Evolutionary conservation across 2,113 vertebrate species (phyloP).

Genomic region (Anoura caudifer): DNA sequence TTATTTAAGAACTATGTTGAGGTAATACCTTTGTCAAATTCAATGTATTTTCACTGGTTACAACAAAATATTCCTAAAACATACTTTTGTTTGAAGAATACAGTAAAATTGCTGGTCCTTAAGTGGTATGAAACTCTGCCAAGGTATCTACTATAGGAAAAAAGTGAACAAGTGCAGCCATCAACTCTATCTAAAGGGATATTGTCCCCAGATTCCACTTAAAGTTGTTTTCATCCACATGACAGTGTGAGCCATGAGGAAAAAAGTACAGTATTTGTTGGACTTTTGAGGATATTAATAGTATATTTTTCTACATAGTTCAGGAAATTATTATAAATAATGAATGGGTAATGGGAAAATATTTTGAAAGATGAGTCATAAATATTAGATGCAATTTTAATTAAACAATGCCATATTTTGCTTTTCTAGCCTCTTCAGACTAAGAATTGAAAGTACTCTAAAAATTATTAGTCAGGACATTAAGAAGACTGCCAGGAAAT

Average conservation of each 20-base stretch:
- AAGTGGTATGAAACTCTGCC: neutral
- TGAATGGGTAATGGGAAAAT: neutral
- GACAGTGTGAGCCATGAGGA: neutral
- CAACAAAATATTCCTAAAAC: neutral
- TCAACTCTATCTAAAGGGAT: neutral
- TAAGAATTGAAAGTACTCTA: neutral
- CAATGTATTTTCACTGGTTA: neutral
- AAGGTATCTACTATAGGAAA: neutral
- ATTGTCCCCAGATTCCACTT: neutral
- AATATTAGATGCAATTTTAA: slow-evolving; percentile 4
- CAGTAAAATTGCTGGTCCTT: neutral
- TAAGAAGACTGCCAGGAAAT: neutral
- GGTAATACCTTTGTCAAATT: neutral
- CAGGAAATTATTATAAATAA: neutral
- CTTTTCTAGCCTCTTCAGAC: neutral
- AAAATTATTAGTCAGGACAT: neutral
- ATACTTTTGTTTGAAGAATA: neutral
- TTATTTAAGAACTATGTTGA: slow-evolving; percentile 16
- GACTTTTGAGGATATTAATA: neutral
- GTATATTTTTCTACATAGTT: neutral
- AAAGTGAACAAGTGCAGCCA: neutral
- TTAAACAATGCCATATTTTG: neutral
- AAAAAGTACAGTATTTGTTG: neutral
- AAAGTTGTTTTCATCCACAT: neutral
- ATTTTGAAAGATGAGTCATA: neutral